Evolutionary conservation across 2,797 vertebrate species (phyloP), one percentile per base, ranked within the genome.

Genomic region (Lophius americanus): DNA sequence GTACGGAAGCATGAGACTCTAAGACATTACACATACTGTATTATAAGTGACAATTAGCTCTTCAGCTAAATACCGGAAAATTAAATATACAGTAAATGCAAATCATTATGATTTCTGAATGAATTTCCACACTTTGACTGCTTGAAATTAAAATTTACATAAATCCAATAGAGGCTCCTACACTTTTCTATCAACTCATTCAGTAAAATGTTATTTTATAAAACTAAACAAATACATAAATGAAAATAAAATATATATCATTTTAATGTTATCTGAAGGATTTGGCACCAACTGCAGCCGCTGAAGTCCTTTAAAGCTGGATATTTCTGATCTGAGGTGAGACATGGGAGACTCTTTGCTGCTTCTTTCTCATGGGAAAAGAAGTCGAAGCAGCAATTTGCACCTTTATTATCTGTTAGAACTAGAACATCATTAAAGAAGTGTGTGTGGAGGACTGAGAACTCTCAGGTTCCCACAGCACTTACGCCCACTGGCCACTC

Each of bases 331-430:
- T 9, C 13, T 8, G 3, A 1, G 2, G 32, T 1, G 42, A 13
- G 44, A 12, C 53, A 9, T 33, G 58, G 9, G 38, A 65, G 44
- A 51, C n/a, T 0, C 13, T 5, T 33, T 3, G 35, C 43, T 12
- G 14, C 0, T 9, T 66, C 52, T 9, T 84, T 83, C 85, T 78
- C 81, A 10, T 75, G 83, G 76, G 81, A n/a, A 44, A 9, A 1
- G 3, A 41, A 7, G n/a, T 4, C 0, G 1, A 49, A 44, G 57
- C 23, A 5, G 0, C 11, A 36, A 63, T 73, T 81, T 70, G 47
- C 79, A 33, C 43, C 60, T 84, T 80, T 72, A 84, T 77, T 41
- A 70, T 62, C 66, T 86, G 84, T 74, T 63, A 51, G n/a, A 73
- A 42, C 23, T 60, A 23, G 55, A 33, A 33, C 68, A 33, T 63